These are phyloP conservation scores for Pseudorasbora parva DNA, from an alignment of 2,113 vertebrate genomes.

Conservation along the genomic window DNA sequence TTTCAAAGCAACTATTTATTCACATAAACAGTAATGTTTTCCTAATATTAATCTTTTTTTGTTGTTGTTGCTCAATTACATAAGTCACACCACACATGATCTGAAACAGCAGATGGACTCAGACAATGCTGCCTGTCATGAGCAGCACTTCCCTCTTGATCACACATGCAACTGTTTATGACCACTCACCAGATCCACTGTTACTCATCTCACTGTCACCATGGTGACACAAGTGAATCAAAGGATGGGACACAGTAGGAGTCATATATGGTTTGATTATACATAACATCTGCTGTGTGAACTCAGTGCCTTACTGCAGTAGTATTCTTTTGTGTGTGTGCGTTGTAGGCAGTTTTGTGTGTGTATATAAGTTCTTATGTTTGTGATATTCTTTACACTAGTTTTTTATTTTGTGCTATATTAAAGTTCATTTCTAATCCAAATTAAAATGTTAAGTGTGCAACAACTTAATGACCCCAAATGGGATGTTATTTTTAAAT, in stretches of 20 bases:
- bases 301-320: neutral
- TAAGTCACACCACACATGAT: slow-evolving; percentile 18
- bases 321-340: neutral
- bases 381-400: neutral
- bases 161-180: slow-evolving; percentile 13
- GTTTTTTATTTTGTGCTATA: neutral
- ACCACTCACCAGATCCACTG: slow-evolving; percentile 37
- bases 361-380: neutral
- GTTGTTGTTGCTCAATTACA: neutral
- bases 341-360: neutral
- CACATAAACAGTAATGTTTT: neutral
- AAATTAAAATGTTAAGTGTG: neutral
- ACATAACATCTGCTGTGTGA: slow-evolving; percentile 33
- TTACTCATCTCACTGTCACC: slow-evolving; percentile 38
- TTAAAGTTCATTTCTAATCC: neutral
- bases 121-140: slow-evolving; percentile 7
- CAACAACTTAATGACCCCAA: neutral
- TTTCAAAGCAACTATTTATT: neutral
- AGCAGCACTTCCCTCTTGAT: neutral
- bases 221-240: slow-evolving; percentile 19
- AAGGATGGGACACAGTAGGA: slow-evolving; percentile 18
- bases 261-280: neutral
- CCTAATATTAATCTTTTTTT: neutral
- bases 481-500: neutral
- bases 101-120: slow-evolving; percentile 29